A percentile compares a stretch with the other conserved stretches of the same genome.
Evolutionary conservation across 1,140 invertebrate species (phyloP).

Genomic region (Drosophila leontia): DNA sequence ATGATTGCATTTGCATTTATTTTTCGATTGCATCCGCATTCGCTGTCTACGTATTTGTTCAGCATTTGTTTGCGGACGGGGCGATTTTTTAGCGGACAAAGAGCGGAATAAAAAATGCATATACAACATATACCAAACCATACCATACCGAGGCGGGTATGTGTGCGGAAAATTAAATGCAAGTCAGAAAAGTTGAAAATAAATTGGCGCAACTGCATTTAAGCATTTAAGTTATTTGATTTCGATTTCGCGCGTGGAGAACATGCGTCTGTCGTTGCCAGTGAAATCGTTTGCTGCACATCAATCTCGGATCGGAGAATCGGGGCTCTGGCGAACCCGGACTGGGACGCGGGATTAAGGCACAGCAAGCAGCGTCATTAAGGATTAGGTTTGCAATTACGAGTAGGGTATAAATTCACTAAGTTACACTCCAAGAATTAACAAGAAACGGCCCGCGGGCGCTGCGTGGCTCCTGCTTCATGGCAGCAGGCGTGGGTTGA

Average conservation of each 20-base stretch:
- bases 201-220: slow-evolving; percentile 52
- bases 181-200: slow-evolving; percentile 53
- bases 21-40: slow-evolving; percentile 44
- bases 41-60: slow-evolving; percentile 32
- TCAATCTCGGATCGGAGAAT: slow-evolving; percentile 67
- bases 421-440: slow-evolving; percentile 40
- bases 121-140: slow-evolving; percentile 7
- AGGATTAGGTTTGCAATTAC: slow-evolving; percentile 61
- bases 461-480: slow-evolving; percentile 37
- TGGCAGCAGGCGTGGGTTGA: slow-evolving; percentile 92
- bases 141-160: background rate
- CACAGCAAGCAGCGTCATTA: slow-evolving; percentile 66
- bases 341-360: slow-evolving; percentile 74
- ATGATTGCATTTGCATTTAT: slow-evolving; percentile 67
- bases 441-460: slow-evolving; percentile 25
- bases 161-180: slow-evolving; percentile 51
- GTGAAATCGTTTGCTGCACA: slow-evolving; percentile 62
- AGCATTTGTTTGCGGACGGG: slow-evolving; percentile 36
- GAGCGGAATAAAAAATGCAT: slow-evolving; percentile 27
- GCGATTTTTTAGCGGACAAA: slow-evolving; percentile 23
- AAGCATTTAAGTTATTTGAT: slow-evolving; percentile 44
- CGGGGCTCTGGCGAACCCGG: background rate
- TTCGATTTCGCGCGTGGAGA: slow-evolving; percentile 10
- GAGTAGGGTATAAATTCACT: slow-evolving; percentile 62
- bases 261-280: slow-evolving; percentile 21